Evolutionary conservation across 1,140 invertebrate genomes (phyloP), one percentile per base, ranked within the genome.

Genomic region (Hylaeus volcanicus): DNA sequence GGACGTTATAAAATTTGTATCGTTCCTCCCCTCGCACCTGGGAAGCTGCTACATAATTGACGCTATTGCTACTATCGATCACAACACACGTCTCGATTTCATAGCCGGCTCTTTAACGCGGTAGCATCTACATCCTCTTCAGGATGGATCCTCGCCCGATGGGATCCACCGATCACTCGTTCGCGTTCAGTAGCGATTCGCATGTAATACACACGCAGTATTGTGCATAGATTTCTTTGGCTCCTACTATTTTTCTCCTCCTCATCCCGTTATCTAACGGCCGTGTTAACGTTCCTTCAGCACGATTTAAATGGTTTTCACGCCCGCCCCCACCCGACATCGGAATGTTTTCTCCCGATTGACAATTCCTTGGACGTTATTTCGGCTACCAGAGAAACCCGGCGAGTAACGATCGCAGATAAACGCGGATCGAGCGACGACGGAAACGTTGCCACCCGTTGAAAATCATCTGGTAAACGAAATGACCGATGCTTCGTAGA

Each of bases 401-500:
- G 72, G 64, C 78, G 66, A 61, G 55, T 43, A 53, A 51, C 45
- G 41, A 60, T 45, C 71, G 53, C 75, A 58, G 48, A 26, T 5
- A 15, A 51, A 51, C 43, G 58, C n/a, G 48, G 26, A 9, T 70
- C 76, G 45, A 65, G 6, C 69, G 66, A 80, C 37, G 2, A 2
- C n/a, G 53, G 39, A 48, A 53, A 3, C 51, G 26, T 79, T 48
- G 72, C 72, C 63, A 75, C 58, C n/a, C 14, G 64, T 45, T 66
- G 15, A 9, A 76, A 58, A 53, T 76, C 39, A 51, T 81, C 56
- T 85, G 63, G 79, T 77, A 82, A 63, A 55, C 84, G 65, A 78
- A 79, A 69, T 72, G 39, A 56, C 53, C 26, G 63, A 61, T 48
- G 76, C 81, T 83, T 83, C 70, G 14, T 83, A 70, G 60, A 68